Percentiles rank a stretch among this genome's conserved stretches.
Conservation (phyloP, 2,113 vertebrate species). For the Neomonachus schauinslandi region DNA sequence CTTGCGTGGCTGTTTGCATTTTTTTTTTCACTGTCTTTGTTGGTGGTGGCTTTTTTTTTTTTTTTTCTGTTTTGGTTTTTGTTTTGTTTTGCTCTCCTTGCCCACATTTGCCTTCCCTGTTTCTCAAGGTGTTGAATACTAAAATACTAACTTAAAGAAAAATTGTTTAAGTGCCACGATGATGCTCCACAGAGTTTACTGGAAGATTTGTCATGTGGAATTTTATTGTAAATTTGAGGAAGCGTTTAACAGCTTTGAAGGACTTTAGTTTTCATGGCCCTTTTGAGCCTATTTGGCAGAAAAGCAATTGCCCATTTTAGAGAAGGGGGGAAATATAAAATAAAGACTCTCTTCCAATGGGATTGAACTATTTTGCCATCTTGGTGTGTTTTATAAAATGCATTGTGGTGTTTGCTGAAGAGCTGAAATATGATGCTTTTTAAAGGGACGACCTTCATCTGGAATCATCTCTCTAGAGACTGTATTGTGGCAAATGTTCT, state of each 20-base stretch:
- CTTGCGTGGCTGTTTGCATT: conserved; percentile 82
- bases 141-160: conserved; percentile 83
- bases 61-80: conserved; percentile 75
- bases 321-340: conserved; percentile 55
- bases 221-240: conserved; percentile 83
- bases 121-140: conserved; percentile 84
- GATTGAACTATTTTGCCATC: conserved; percentile 60
- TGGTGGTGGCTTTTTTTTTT: conserved; percentile 66
- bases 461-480: conserved; percentile 65
- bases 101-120: conserved; percentile 78
- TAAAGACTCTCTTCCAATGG: conserved; percentile 52
- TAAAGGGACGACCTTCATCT: conserved; percentile 77
- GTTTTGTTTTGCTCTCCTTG: conserved; percentile 73
- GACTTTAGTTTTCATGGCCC: conserved; percentile 82
- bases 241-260: conserved; percentile 83
- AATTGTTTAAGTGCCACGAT: conserved; percentile 79
- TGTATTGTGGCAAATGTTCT: conserved; percentile 11
- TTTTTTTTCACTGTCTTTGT: conserved; percentile 74
- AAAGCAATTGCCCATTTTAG: conserved; percentile 78
- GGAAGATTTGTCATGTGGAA: conserved; percentile 78
- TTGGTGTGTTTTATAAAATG: conserved; percentile 60
- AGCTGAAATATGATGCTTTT: conserved; percentile 68
- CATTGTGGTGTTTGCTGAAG: conserved; percentile 37
- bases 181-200: conserved; percentile 82
- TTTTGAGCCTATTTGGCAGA: conserved; percentile 81